Evolutionary conservation across 64 coral and sea anemone species (phyloP).

Genomic region (Stylophora pistillata): DNA sequence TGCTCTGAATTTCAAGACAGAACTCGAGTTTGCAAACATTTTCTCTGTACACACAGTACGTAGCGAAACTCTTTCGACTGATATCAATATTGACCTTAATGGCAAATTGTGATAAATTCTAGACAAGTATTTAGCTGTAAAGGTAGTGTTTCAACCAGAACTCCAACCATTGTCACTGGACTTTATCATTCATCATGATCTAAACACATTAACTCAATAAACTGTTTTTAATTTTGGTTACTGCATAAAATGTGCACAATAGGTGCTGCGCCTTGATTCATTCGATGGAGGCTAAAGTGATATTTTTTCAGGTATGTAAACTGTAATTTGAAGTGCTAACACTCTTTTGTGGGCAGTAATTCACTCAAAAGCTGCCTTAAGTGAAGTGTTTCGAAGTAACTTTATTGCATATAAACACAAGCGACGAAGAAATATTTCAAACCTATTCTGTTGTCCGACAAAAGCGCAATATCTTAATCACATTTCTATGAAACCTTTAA

Average conservation of each 20-base stretch:
- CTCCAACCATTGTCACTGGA: background rate
- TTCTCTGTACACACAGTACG: conserved; percentile 9
- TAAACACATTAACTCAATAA: background rate
- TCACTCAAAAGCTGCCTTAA: background rate
- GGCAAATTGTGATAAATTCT: background rate
- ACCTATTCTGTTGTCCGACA: background rate
- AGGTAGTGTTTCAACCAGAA: background rate
- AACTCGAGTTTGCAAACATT: background rate
- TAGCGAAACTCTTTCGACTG: background rate
- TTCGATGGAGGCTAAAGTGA: background rate
- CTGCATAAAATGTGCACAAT: no score
- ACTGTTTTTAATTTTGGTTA: background rate
- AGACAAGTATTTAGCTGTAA: background rate
- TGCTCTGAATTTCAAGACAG: background rate
- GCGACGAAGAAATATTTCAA: background rate
- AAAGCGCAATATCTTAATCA: background rate
- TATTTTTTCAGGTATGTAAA: background rate
- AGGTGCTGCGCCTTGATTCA: background rate
- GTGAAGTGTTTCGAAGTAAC: background rate
- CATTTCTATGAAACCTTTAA: no score
- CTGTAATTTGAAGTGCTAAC: background rate
- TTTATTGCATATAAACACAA: conserved; percentile 16
- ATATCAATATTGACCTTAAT: conserved; percentile 12
- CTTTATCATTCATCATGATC: background rate
- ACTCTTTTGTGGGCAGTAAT: background rate